Percentiles rank a stretch among this genome's conserved stretches.
phyloP scores from a whole-genome alignment of 2,888 invertebrate genomes.

The Tryphoninae sp. region DNA sequence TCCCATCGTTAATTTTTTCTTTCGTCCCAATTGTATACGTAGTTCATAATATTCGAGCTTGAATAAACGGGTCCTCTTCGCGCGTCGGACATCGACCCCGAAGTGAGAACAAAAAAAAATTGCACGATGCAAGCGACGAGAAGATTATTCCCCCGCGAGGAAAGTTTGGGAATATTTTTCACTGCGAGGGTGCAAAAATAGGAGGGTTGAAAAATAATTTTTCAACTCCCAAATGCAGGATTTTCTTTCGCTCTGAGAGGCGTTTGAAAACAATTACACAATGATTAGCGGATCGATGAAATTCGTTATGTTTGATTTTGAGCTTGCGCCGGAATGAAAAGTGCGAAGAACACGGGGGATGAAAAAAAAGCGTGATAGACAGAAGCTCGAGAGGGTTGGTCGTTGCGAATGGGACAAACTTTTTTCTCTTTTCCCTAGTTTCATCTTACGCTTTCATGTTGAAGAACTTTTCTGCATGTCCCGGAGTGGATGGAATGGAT shows the following conservation, averaged over 20 bases:
- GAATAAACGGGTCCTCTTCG: constrained; percentile 12
- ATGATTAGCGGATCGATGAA: constrained; percentile 15
- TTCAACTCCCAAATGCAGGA: neutral
- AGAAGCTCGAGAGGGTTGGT: constrained; percentile 42
- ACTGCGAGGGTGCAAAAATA: neutral
- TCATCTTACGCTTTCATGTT: constrained; percentile 21
- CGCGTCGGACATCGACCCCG: neutral
- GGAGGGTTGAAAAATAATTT: constrained; percentile 15
- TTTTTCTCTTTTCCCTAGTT: constrained; percentile 28
- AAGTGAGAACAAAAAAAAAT: neutral
- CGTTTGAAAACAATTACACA: constrained; percentile 22
- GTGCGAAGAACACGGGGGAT: constrained; percentile 3
- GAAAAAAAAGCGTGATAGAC: constrained; percentile 14
- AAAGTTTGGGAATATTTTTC: constrained; percentile 38
- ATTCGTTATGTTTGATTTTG: constrained; percentile 19
- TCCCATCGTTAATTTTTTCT: constrained; percentile 16
- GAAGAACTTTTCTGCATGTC: constrained; percentile 49
- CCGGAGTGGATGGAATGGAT: neutral
- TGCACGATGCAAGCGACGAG: neutral
- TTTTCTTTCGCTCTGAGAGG: neutral
- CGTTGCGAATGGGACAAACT: constrained; percentile 36
- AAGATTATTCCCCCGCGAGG: constrained; percentile 23
- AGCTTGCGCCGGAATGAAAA: constrained; percentile 19
- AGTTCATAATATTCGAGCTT: constrained; percentile 18
- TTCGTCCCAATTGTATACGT: neutral